Evolutionary conservation across 2,888 invertebrate species (phyloP).

Genomic region (Tortricodes alternella): DNA sequence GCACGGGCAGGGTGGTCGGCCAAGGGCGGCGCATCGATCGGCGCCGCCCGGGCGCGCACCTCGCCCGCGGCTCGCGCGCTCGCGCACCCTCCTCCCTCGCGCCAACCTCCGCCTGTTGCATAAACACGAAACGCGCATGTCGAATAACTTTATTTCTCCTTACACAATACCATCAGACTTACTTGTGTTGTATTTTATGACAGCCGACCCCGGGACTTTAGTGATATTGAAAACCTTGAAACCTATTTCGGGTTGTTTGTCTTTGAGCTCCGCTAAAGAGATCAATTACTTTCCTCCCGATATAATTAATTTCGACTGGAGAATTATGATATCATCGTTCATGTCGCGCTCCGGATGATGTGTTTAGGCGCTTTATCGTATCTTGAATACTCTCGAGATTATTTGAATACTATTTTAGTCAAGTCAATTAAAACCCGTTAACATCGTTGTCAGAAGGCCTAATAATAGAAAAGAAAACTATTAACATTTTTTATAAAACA

Average conservation of each 20-base stretch:
- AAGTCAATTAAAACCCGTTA: too few relatives aligned
- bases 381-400: too few relatives aligned
- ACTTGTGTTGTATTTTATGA: too few relatives aligned
- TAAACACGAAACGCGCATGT: conserved; percentile 39
- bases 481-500: too few relatives aligned
- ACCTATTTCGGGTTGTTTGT: conserved; percentile 20
- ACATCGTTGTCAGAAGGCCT: too few relatives aligned
- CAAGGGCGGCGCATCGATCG: conserved; percentile 75
- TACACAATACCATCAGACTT: conserved; percentile 25
- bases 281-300: background rate
- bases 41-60: conserved; percentile 36
- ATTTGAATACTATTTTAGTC: too few relatives aligned
- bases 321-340: background rate
- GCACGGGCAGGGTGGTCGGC: conserved; percentile 55
- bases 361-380: background rate
- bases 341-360: too few relatives aligned
- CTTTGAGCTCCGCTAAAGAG: background rate
- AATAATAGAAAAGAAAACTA: too few relatives aligned
- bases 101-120: conserved; percentile 46
- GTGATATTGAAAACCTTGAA: conserved; percentile 20
- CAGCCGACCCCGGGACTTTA: conserved; percentile 14
- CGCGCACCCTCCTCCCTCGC: conserved; percentile 45
- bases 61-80: conserved; percentile 44
- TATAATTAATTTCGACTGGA: background rate
- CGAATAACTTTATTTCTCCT: conserved; percentile 28